These are phyloP conservation scores for Pseudomyrmex cubaensis DNA, from an alignment of 1,140 invertebrate species.

Conservation along the genomic window DNA sequence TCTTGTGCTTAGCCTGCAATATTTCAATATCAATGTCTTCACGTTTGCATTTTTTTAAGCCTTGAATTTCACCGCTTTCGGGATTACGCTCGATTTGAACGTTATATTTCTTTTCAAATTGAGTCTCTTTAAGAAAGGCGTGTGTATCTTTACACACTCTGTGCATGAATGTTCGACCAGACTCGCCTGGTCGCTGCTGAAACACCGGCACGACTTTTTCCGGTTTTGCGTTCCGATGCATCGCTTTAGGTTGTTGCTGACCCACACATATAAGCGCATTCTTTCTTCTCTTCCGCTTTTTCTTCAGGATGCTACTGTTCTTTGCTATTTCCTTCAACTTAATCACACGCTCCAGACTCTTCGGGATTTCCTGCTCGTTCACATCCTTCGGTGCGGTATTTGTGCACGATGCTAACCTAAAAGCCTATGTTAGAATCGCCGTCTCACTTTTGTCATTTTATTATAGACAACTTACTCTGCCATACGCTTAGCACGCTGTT, in stretches of 20 bases:
- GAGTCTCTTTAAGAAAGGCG: conserved; percentile 84
- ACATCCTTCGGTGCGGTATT: conserved; percentile 88
- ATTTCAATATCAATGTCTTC: conserved; percentile 83
- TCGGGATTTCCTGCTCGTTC: conserved; percentile 89
- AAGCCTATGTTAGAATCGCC: conserved; percentile 56
- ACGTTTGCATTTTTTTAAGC: conserved; percentile 83
- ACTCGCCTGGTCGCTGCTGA: conserved; percentile 84
- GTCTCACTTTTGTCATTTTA: neutral
- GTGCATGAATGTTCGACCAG: conserved; percentile 81
- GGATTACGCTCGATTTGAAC: conserved; percentile 85
- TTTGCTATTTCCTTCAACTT: conserved; percentile 86
- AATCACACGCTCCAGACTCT: conserved; percentile 87
- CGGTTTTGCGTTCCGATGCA: conserved; percentile 78
- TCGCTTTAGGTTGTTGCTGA: conserved; percentile 10
- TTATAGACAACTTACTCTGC: conserved; percentile 83
- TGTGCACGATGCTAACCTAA: conserved; percentile 88
- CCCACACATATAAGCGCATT: conserved; percentile 77
- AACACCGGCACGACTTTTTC: conserved; percentile 85
- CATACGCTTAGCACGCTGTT: conserved; percentile 87
- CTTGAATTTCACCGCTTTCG: conserved; percentile 84
- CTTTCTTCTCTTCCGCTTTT: conserved; percentile 78
- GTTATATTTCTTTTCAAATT: conserved; percentile 86
- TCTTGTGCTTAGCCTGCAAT: conserved; percentile 81
- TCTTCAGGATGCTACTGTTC: conserved; percentile 73
- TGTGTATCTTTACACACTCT: conserved; percentile 85